Evolutionary conservation across 2,888 invertebrate species (phyloP).

Genomic region (Creontiades dilutus): DNA sequence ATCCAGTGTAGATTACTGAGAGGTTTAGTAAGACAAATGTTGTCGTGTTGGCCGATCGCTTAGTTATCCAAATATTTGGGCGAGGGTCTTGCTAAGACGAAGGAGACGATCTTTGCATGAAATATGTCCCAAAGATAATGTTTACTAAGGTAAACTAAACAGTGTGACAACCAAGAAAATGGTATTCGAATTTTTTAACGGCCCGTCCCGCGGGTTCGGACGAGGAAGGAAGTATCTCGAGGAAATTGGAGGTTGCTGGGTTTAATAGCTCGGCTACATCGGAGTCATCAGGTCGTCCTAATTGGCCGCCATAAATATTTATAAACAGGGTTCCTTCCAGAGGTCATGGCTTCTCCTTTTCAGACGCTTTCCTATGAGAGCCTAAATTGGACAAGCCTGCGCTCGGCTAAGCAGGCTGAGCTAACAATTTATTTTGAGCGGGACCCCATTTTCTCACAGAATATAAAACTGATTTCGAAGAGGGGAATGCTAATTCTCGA

Average conservation of each 20-base stretch:
- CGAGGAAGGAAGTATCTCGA: background rate
- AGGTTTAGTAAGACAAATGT: no score
- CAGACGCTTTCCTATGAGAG: constrained; percentile 44
- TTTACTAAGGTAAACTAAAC: no score
- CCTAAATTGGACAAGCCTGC: constrained; percentile 27
- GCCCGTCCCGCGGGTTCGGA: background rate
- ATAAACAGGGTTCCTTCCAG: constrained; percentile 50
- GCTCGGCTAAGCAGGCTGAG: background rate
- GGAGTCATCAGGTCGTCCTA: constrained; percentile 63
- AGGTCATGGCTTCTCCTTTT: constrained; percentile 52
- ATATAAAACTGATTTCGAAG: constrained; percentile 28
- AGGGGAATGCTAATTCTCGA: background rate
- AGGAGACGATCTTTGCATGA: no score
- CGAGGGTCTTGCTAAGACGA: no score
- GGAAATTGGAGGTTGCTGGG: constrained; percentile 28
- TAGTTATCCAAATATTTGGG: no score
- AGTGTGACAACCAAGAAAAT: no score
- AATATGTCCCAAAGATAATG: no score
- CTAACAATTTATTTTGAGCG: constrained; percentile 28
- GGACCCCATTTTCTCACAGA: constrained; percentile 1
- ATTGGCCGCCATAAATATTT: constrained; percentile 66
- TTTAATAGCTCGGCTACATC: constrained; percentile 40
- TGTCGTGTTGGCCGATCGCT: no score
- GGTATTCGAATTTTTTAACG: no score
- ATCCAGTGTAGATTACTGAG: no score